Conservation (phyloP, 1,140 invertebrate species). For the Myzus persicae region DNA sequence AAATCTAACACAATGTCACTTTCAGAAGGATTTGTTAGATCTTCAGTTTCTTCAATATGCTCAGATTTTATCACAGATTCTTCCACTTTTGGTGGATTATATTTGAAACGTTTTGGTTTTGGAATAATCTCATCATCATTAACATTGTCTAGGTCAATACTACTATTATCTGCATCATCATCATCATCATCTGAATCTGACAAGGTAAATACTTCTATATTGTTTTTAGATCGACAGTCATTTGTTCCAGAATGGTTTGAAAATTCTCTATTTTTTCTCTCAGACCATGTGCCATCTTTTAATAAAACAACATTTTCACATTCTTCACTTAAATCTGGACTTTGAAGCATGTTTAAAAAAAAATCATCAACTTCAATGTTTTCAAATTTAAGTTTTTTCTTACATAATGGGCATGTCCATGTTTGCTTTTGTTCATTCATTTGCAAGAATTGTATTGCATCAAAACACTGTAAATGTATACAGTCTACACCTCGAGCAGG, state of each 20-base stretch:
- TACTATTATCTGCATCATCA: background rate
- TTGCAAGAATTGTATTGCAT: constrained; percentile 92
- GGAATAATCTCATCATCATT: background rate
- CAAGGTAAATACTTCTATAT: constrained; percentile 45
- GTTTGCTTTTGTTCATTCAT: constrained; percentile 99
- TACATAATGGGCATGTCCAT: constrained; percentile 98
- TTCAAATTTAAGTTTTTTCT: constrained; percentile 68
- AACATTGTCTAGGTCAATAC: no score
- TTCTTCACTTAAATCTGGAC: constrained; percentile 19
- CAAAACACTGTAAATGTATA: constrained; percentile 97
- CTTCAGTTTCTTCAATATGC: background rate
- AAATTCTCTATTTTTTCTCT: constrained; percentile 6
- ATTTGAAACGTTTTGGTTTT: constrained; percentile 25
- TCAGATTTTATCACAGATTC: constrained; percentile 31
- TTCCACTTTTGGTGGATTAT: background rate
- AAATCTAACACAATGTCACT: constrained; percentile 31
- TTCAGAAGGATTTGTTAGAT: background rate
- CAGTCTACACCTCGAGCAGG: constrained; percentile 91
- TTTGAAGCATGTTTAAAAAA: constrained; percentile 51
- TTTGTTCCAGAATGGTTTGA: background rate
- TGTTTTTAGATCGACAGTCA: background rate
- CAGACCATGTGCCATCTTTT: constrained; percentile 42
- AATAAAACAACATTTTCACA: constrained; percentile 45
- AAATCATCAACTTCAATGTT: constrained; percentile 51
- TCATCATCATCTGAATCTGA: constrained; percentile 24